phyloP scores from a whole-genome alignment of 1,140 invertebrate genomes.

The Drosophila sechellia region DNA sequence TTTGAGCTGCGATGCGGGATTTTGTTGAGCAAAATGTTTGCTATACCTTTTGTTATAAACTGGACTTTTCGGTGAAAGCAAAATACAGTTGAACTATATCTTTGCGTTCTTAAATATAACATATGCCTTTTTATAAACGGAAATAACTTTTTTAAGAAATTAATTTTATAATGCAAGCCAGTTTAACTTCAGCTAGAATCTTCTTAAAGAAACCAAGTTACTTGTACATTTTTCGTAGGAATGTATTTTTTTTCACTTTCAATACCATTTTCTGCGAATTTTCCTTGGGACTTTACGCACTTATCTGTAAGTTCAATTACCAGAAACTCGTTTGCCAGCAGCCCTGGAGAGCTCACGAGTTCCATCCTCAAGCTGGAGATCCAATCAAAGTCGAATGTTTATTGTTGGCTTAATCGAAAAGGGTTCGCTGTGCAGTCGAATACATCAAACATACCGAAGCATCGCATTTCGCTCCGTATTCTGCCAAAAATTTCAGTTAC shows the following conservation, averaged over 20 bases:
- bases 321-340: constrained; percentile 17
- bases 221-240: not conserved
- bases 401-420: constrained; percentile 45
- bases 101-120: too few relatives aligned
- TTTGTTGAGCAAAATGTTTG: too few relatives aligned
- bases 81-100: too few relatives aligned
- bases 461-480: constrained; percentile 32
- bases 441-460: constrained; percentile 50
- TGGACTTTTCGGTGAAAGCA: too few relatives aligned
- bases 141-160: too few relatives aligned
- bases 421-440: constrained; percentile 18
- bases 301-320: constrained; percentile 41
- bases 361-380: constrained; percentile 7
- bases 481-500: constrained; percentile 46
- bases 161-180: too few relatives aligned
- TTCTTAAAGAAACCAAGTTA: too few relatives aligned
- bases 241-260: not conserved
- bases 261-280: not conserved
- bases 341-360: constrained; percentile 7
- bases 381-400: constrained; percentile 53
- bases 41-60: too few relatives aligned
- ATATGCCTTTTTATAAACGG: too few relatives aligned
- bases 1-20: not conserved
- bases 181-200: too few relatives aligned
- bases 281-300: not conserved